Evolutionary conservation across 1,140 invertebrate genomes (phyloP), one percentile per base, ranked within the genome.

Genomic region (Zaprionus davidi): DNA sequence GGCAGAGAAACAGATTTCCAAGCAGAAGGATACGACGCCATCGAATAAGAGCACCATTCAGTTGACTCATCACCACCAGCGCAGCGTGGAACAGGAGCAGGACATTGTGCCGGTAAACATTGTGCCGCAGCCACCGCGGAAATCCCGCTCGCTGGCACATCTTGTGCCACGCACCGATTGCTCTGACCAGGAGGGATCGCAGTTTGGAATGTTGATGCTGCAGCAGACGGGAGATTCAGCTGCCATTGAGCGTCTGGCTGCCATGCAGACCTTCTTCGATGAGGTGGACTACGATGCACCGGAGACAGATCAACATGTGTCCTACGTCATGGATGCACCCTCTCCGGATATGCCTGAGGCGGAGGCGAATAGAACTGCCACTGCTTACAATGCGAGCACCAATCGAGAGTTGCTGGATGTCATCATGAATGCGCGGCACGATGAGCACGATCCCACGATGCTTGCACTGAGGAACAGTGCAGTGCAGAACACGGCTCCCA

Each of bases 1-100:
- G 69, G 97, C 96, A 0, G 96, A 97, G 93, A 95, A 95, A 1
- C 96, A 97, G 82, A 96, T 78, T 11, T 78, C 74, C 20, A 77
- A 68, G 6, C 83, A 88, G 34, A 93, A 76, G 82, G 31, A 34
- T 34, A 34, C 31, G 9, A 81, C 87, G 90, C 36, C 55, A 24
- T 26, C 31, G 31, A 17, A 46, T 28, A 55, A 53, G 90, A 93
- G 7, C 90, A 80, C 81, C 94, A 93, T 24, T 79, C 93, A 65
- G 13, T 13, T 31, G 31, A 51, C 62, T 4, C 78, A 64, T 36
- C 20, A 73, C 20, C 64, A 57, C 0, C 77, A 64, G 49, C 72
- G 75, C 12, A 9, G 57, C 41, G 1, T 55, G 59, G 72, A 75
- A 11, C 73, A 74, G 41, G 95, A 95, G 82, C 86, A 93, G 60